These are phyloP conservation scores for Marisa cornuarietis DNA, from an alignment of 1,140 invertebrate species.

Conservation along the genomic window DNA sequence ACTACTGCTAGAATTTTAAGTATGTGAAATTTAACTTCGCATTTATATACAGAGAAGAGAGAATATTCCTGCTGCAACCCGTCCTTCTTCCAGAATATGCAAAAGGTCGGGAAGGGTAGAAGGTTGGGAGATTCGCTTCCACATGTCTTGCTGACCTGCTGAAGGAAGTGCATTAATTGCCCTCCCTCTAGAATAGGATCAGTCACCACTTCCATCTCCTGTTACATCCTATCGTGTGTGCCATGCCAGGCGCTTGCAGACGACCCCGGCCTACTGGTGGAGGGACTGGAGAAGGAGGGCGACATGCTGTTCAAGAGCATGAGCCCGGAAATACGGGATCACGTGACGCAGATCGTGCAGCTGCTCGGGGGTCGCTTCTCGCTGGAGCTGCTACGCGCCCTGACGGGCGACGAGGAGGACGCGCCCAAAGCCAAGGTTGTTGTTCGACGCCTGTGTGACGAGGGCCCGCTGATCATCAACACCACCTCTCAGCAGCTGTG, in stretches of 20 bases:
- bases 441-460: conserved; percentile 3
- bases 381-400: conserved; percentile 1
- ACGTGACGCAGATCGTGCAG: conserved; percentile 8
- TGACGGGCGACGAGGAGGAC: neutral
- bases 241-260: neutral
- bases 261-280: neutral
- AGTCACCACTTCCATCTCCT: too few species aligned
- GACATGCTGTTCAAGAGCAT: neutral
- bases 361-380: conserved; percentile 13
- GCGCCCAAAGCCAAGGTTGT: neutral
- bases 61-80: too few species aligned
- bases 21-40: too few species aligned
- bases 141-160: too few species aligned
- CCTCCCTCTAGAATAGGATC: too few species aligned
- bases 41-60: too few species aligned
- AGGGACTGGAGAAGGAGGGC: neutral
- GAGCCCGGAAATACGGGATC: conserved; percentile 3
- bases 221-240: too few species aligned
- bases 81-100: too few species aligned
- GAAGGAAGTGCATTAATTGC: too few species aligned
- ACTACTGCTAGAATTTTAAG: too few species aligned
- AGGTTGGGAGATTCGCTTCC: too few species aligned
- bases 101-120: too few species aligned
- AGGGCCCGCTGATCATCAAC: conserved; percentile 6
- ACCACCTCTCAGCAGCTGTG: neutral